Evolutionary conservation across 2,888 invertebrate genomes (phyloP).

Genomic region (Mamestra brassicae): DNA sequence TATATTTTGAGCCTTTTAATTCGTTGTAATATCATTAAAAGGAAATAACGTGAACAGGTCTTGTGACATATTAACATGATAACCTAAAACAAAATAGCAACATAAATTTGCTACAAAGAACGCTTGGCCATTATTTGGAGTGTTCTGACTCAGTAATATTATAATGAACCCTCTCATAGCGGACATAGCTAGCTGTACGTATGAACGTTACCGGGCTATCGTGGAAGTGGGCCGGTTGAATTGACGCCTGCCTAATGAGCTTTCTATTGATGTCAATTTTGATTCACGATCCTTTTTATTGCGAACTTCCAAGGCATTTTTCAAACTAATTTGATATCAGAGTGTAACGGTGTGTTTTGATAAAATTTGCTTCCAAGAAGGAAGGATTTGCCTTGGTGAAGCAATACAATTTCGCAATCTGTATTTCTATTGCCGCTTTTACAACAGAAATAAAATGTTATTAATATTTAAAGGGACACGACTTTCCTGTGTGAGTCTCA

Average conservation of each 20-base stretch:
- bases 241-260: conserved; percentile 47
- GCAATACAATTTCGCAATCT: too few species aligned
- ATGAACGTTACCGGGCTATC: conserved; percentile 6
- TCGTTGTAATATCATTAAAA: too few species aligned
- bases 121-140: not conserved
- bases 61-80: too few species aligned
- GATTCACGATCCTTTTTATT: conserved; percentile 55
- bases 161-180: conserved; percentile 6
- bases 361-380: conserved; percentile 1
- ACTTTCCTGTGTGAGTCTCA: too few species aligned
- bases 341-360: conserved; percentile 26
- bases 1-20: too few species aligned
- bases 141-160: conserved; percentile 1
- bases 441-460: too few species aligned
- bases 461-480: too few species aligned
- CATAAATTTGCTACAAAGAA: not conserved
- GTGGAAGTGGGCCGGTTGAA: conserved; percentile 31
- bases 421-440: too few species aligned
- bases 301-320: conserved; percentile 17
- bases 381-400: too few species aligned
- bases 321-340: conserved; percentile 35
- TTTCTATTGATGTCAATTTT: conserved; percentile 56
- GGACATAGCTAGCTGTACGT: conserved; percentile 15
- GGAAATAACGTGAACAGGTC: too few species aligned
- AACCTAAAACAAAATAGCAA: not conserved